A percentile compares a stretch with the other conserved stretches of the same genome.
phyloP scores from a whole-genome alignment of 2,797 vertebrate species.

The Acanthurus tractus region DNA sequence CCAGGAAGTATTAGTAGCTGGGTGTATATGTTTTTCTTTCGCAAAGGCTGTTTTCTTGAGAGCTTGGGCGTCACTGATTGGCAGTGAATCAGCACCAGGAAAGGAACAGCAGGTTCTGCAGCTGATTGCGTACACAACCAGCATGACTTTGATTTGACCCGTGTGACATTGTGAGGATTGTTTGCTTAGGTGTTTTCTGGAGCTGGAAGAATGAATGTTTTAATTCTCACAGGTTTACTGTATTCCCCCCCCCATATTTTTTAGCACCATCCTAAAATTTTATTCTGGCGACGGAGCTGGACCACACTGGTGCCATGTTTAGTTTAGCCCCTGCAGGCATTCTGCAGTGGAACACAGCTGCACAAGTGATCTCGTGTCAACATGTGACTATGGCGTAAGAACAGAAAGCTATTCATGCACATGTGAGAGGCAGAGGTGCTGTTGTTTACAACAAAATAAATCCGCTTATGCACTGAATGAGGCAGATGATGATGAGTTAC shows the following conservation, averaged over 20 bases:
- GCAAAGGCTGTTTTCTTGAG: neutral
- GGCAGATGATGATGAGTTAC: neutral
- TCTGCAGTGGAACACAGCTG: slow-evolving; percentile 3
- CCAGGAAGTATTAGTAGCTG: slow-evolving; percentile 32
- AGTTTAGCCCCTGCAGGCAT: slow-evolving; percentile 7
- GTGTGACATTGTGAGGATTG: neutral
- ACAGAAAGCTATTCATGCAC: slow-evolving; percentile 26
- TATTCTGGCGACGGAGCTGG: neutral
- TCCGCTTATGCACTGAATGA: neutral
- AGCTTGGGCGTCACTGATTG: slow-evolving; percentile 15
- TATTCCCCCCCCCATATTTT: too few species aligned
- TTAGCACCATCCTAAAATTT: too few species aligned
- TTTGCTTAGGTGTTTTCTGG: neutral
- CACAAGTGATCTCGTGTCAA: slow-evolving; percentile 36
- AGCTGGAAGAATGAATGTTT: neutral
- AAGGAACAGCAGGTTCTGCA: neutral
- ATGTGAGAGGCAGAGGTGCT: slow-evolving; percentile 11
- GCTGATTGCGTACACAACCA: neutral
- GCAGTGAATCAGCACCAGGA: slow-evolving; percentile 23
- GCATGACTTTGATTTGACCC: slow-evolving; percentile 6
- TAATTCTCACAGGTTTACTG: neutral
- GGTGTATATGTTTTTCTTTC: neutral
- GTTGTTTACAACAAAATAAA: slow-evolving; percentile 18
- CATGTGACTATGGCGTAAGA: slow-evolving; percentile 25
- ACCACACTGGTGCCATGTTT: slow-evolving; percentile 2